Conservation (phyloP, 2,888 invertebrate genomes). For the Syrphus vitripennis region DNA sequence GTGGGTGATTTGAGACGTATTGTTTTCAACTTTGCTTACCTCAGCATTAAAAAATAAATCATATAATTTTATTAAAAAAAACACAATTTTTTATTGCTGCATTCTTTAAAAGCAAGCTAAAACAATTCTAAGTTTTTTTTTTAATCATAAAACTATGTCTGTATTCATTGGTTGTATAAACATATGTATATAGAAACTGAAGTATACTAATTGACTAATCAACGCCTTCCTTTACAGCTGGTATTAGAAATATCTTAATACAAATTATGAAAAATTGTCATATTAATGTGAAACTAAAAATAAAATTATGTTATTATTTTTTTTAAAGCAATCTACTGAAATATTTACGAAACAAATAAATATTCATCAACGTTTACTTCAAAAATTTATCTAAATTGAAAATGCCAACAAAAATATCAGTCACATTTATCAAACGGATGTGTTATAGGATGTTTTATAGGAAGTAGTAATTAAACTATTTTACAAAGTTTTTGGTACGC, state of each 20-base stretch:
- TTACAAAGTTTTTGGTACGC: no score
- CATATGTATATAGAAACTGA: neutral
- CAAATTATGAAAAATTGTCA: neutral
- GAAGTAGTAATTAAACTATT: no score
- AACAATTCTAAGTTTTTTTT: neutral
- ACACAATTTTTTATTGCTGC: neutral
- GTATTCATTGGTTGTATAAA: no score
- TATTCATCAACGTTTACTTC: no score
- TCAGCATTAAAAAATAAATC: neutral
- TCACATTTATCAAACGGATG: no score
- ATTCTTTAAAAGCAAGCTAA: neutral
- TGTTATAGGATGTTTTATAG: no score
- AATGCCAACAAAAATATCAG: no score
- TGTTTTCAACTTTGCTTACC: neutral
- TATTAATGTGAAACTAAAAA: no score
- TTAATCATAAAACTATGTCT: neutral
- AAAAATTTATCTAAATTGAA: no score
- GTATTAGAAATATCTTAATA: neutral
- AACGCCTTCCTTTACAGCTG: neutral
- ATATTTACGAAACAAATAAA: no score
- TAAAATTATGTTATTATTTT: no score
- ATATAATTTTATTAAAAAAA: slow-evolving; percentile 3
- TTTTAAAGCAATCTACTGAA: no score
- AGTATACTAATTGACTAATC: neutral
- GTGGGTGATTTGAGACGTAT: slow-evolving; percentile 29